Base-by-base conservation (phyloP, 2,113 vertebrate species). In the Gobio gobio region DNA sequence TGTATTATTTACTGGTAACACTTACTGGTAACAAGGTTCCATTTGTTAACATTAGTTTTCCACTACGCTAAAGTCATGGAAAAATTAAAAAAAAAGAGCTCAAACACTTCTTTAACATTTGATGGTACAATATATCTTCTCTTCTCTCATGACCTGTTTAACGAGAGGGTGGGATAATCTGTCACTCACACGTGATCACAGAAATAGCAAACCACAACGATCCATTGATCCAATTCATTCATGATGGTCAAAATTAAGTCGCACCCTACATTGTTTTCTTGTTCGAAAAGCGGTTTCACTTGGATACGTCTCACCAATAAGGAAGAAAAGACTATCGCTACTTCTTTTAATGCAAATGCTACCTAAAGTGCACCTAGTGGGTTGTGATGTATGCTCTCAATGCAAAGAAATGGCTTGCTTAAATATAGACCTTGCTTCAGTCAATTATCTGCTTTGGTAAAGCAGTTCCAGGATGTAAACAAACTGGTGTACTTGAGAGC, bases 401-500 rank as follows among this genome's bases (percentile, higher is more conserved):
- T 5, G 18, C 9, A 43, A 43, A 70, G 1, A 10, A 5, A 22
- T 43, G 4, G 4, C 66, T 74, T n/a, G 43, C 47, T 74, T 47
- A 47, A 47, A 74, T 43, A 5, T 68, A 20, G 18, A 40, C 5
- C 70, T 58, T 58, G 29, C 18, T 56, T 77, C 22, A n/a, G 43
- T 45, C 49, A 36, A 7, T 58, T 36, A 58, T 77, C 75, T 58
- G 26, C 10, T 43, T 43, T 78, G 29, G 6, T 59, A 16, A 6
- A 78, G 22, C 6, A 58, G 33, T 43, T 78, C 40, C 54, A 43
- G 54, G 33, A 70, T 20, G 22, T 26, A 33, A 51, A 77, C 68
- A 74, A 72, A 49, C 43, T 13, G 10, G 36, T 68, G 58, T 84
- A 72, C 78, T 72, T 77, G 82, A 36, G 10, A 56, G 10, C 20